phyloP scores from a whole-genome alignment of 2,797 vertebrate species.

The Cossypha polioptera region DNA sequence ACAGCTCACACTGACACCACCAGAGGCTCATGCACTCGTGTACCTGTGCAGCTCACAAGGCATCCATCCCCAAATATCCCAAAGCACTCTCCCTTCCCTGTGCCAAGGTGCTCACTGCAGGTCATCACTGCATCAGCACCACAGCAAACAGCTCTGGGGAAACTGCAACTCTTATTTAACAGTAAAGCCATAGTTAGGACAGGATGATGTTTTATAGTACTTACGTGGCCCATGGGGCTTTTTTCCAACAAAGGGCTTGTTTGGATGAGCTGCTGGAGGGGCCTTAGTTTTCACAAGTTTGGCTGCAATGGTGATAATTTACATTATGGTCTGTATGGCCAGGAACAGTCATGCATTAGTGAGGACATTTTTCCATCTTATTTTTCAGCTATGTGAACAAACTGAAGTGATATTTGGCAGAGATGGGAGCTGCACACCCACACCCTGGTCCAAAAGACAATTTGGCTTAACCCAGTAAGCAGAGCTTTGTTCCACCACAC shows the following conservation, averaged over 20 bases:
- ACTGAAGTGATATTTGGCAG: not conserved
- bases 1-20: not conserved
- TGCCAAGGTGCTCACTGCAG: not conserved
- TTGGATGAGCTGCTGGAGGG: rapidly evolving
- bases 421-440: not conserved
- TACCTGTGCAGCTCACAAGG: not conserved
- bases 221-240: not conserved
- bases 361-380: not conserved
- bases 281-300: not conserved
- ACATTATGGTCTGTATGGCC: not conserved
- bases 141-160: not conserved
- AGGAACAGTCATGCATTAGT: not conserved
- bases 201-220: not conserved
- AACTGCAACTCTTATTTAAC: not conserved
- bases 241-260: rapidly evolving
- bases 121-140: not conserved
- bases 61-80: not conserved
- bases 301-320: constrained; percentile 26
- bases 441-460: not conserved
- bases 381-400: not conserved
- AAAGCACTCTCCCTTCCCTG: not conserved
- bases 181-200: not conserved
- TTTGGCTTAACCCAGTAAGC: not conserved
- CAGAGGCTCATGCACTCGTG: rapidly evolving
- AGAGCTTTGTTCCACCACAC: not conserved